A percentile compares a stretch with the other conserved stretches of the same genome.
phyloP scores from a whole-genome alignment of 1,140 invertebrate species.

The Pectinophora gossypiella region DNA sequence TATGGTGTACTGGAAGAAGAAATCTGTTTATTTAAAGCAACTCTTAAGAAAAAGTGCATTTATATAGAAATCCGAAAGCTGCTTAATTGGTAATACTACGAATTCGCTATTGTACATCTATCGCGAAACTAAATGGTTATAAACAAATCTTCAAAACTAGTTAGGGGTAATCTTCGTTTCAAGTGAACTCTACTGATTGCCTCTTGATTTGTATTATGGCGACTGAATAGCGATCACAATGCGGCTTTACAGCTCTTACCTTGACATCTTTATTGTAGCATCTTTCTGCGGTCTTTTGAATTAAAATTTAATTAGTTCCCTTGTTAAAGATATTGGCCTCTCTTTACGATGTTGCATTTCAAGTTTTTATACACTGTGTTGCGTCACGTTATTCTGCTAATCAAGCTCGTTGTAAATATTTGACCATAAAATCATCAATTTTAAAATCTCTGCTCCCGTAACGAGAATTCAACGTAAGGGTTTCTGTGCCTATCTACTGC shows the following conservation, averaged over 20 bases:
- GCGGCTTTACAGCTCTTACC: not conserved
- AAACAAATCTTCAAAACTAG: too few species aligned
- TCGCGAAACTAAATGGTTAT: too few species aligned
- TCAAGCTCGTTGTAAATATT: not conserved
- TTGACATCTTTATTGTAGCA: slow-evolving; percentile 44
- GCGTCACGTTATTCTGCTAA: not conserved
- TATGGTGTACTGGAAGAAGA: too few species aligned
- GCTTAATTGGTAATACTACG: too few species aligned
- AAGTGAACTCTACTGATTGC: too few species aligned
- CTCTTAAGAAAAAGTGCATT: too few species aligned
- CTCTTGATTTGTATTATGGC: slow-evolving; percentile 2
- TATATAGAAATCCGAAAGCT: too few species aligned
- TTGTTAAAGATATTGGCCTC: slow-evolving; percentile 27
- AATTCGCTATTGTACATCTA: too few species aligned
- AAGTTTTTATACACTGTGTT: not conserved
- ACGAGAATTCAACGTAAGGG: not conserved
- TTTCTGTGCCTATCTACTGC: too few species aligned
- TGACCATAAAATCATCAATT: not conserved
- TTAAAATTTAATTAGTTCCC: slow-evolving; percentile 57
- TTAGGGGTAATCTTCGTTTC: too few species aligned
- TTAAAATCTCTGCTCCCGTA: not conserved
- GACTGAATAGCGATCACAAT: not conserved
- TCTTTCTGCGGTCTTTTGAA: slow-evolving; percentile 32
- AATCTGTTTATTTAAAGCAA: too few species aligned
- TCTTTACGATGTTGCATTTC: slow-evolving; percentile 23